phyloP scores from a whole-genome alignment of 2,113 vertebrate genomes.

The Phrynocephalus versicolor region DNA sequence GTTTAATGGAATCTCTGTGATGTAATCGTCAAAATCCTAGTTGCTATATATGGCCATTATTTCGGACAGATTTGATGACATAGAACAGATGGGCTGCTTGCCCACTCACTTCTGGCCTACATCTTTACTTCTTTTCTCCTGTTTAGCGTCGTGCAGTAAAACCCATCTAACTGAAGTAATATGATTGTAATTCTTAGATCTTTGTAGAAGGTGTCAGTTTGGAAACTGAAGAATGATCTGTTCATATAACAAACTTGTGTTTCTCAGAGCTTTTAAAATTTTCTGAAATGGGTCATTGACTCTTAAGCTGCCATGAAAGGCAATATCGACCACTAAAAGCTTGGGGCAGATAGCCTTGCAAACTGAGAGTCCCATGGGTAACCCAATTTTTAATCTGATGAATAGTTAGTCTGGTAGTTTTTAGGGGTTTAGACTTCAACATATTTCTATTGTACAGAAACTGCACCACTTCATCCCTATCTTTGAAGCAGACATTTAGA shows the following conservation, averaged over 20 bases:
- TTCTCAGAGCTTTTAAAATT: neutral
- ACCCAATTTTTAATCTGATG: neutral
- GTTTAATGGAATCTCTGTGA: slow-evolving; percentile 25
- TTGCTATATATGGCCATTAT: neutral
- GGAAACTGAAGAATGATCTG: neutral
- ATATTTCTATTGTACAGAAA: neutral
- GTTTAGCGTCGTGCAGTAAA: neutral
- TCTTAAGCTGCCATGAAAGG: neutral
- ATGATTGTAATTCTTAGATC: neutral
- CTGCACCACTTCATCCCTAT: neutral
- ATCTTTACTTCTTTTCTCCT: neutral
- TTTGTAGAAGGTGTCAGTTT: neutral
- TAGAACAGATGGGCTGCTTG: slow-evolving; percentile 13
- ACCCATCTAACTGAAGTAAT: neutral
- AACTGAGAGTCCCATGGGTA: neutral
- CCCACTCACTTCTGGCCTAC: neutral
- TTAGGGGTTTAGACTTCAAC: neutral
- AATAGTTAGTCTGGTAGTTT: fast-evolving
- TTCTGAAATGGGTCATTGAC: neutral
- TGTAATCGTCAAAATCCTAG: neutral
- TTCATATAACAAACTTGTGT: neutral
- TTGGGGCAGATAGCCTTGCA: neutral
- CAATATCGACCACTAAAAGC: neutral
- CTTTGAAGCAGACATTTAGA: slow-evolving; percentile 25
- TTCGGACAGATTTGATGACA: neutral